Base-by-base conservation (phyloP, 2,113 vertebrate genomes). In the Sialia sialis region DNA sequence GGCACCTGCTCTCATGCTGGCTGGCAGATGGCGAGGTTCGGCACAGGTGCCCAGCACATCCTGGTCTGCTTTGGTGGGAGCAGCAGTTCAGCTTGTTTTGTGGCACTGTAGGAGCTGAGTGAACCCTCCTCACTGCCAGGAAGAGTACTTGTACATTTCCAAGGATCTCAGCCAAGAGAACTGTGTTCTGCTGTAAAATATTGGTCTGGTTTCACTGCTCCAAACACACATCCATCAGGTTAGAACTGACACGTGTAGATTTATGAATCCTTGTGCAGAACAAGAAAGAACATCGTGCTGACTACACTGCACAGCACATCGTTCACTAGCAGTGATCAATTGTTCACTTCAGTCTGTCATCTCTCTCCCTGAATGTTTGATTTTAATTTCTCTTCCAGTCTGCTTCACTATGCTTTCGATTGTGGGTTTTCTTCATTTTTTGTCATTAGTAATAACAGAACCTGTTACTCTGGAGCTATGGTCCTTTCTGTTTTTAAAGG, bases 1-100 rank as follows among this genome's bases (percentile, higher is more conserved):
- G 46, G 66, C 52, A 52, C 8, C 78, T 52, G 19, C 34, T 36
- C 15, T 67, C 0, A 0, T 5, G 3, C 22, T 43, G 22, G 7
- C 56, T 49, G 69, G 16, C 82, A 84, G 70, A 66, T 5, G 3
- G 41, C 70, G 30, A 44, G 32, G 48, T 26, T 83, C 10, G 2
- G 52, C 49, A 15, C 64, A 86, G 54, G 52, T 67, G 38, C 39
- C 54, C n/a, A 43, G 54, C n/a, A 15, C 14, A 6, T 32, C n/a
- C 25, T 32, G 30, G 6, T 58, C 52, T 5, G 1, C 72, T 70
- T 54, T n/a, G 19, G 43, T 55, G 39, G 49, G n/a, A 91, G 13
- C 17, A n/a, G 20, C 34, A 44, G 38, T 9, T 78, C 51, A 2
- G 38, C 58, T 34, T 41, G 13, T 13, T 87, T 64, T 51, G n/a